A percentile compares a stretch with the other conserved stretches of the same genome.
phyloP scores from a whole-genome alignment of 2,797 vertebrate genomes.

The Delichon dasypus region DNA sequence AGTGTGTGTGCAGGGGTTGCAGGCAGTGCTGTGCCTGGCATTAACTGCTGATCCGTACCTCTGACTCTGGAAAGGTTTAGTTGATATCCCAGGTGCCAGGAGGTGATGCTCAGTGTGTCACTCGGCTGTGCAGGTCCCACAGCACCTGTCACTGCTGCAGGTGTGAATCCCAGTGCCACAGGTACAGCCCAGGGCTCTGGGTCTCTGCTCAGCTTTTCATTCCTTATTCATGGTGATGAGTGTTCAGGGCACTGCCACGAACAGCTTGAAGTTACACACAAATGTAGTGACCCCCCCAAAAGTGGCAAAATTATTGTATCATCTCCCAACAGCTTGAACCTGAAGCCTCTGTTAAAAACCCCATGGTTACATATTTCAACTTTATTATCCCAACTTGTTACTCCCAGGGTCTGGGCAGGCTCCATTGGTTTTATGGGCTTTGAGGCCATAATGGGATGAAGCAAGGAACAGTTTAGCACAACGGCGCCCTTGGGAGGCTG shows the following conservation, averaged over 20 bases:
- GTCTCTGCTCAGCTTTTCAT: background rate
- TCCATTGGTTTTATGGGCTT: constrained; percentile 14
- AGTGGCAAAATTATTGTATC: background rate
- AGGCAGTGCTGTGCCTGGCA: background rate
- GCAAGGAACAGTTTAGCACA: background rate
- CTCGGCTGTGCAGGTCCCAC: background rate
- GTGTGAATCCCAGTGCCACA: background rate
- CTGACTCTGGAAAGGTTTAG: accelerated
- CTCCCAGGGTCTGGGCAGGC: background rate
- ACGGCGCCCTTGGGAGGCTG: background rate
- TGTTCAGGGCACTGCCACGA: background rate
- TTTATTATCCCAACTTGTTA: background rate
- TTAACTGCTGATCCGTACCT: accelerated
- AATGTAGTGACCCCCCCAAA: background rate
- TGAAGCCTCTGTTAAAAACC: background rate
- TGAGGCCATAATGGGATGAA: background rate
- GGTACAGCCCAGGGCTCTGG: background rate
- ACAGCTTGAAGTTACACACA: background rate
- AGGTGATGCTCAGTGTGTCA: accelerated
- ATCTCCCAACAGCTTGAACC: background rate
- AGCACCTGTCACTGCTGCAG: background rate
- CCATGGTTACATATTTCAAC: background rate
- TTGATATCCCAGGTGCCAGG: background rate
- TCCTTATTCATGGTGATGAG: background rate
- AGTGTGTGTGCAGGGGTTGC: accelerated